These are phyloP conservation scores for Cosmia trapezina DNA, from an alignment of 2,888 invertebrate genomes.

Conservation along the genomic window DNA sequence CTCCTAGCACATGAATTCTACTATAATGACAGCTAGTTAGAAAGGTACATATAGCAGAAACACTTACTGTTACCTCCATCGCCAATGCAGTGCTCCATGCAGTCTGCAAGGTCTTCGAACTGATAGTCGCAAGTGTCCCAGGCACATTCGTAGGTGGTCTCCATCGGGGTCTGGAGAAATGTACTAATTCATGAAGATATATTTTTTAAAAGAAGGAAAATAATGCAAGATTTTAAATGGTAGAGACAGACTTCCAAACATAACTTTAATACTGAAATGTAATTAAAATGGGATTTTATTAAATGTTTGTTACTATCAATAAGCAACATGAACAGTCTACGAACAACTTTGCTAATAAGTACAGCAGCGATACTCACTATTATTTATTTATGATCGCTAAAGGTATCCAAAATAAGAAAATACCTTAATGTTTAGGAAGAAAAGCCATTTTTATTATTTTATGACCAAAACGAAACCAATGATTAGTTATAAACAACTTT, in stretches of 20 bases:
- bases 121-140: conserved; percentile 98
- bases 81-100: conserved; percentile 96
- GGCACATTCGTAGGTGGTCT: conserved; percentile 94
- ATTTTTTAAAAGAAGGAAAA: not conserved
- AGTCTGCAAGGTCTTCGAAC: conserved; percentile 96
- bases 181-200: conserved; percentile 8
- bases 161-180: conserved; percentile 81
- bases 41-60: conserved; percentile 46
- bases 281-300: not conserved
- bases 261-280: not conserved
- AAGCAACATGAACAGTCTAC: not conserved
- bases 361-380: conserved; percentile 5
- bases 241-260: not conserved
- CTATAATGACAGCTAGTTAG: conserved; percentile 14
- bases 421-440: not conserved
- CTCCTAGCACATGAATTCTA: not conserved
- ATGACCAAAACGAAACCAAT: not conserved
- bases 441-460: not conserved
- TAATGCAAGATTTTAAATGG: not conserved
- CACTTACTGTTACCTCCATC: conserved; percentile 93
- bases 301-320: not conserved
- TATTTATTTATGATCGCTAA: not conserved
- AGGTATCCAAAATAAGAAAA: not conserved
- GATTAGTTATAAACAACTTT: not conserved
- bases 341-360: not conserved